Conservation (phyloP, 2,113 vertebrate species). For the Ciconia stormi region DNA sequence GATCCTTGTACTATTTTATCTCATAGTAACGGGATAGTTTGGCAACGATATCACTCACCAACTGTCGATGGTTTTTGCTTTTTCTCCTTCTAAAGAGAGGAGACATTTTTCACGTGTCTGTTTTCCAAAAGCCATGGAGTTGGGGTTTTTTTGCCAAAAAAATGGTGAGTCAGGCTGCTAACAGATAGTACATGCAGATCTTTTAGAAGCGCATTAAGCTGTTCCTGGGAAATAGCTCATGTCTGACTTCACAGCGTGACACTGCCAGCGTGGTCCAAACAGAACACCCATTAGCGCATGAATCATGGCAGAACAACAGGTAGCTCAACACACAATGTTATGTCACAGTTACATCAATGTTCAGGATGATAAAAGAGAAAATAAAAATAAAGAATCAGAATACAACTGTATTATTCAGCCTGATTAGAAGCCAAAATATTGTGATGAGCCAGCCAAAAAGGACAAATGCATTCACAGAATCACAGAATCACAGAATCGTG, state of each 20-base stretch:
- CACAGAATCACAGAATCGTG: no score
- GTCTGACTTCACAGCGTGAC: not conserved
- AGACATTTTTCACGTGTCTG: not conserved
- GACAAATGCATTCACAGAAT: not conserved
- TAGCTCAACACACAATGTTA: not conserved
- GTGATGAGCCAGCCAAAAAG: not conserved
- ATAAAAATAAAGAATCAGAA: not conserved
- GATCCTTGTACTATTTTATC: not conserved
- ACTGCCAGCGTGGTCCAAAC: fast-evolving
- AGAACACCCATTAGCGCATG: not conserved
- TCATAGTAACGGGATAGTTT: not conserved
- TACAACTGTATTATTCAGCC: not conserved
- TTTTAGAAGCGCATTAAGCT: not conserved
- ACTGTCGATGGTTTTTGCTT: fast-evolving
- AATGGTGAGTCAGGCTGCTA: conserved; percentile 4
- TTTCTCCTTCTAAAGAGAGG: not conserved
- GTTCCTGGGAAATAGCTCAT: not conserved
- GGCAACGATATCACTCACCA: not conserved
- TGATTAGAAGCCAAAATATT: not conserved
- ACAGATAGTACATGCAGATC: conserved; percentile 41
- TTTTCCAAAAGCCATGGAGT: not conserved
- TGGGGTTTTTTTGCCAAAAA: not conserved
- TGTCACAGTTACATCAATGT: not conserved
- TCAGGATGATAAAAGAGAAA: not conserved
- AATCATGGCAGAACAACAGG: not conserved